Conservation (phyloP, 2,113 vertebrate species). For the Lepidothrix coronata region DNA sequence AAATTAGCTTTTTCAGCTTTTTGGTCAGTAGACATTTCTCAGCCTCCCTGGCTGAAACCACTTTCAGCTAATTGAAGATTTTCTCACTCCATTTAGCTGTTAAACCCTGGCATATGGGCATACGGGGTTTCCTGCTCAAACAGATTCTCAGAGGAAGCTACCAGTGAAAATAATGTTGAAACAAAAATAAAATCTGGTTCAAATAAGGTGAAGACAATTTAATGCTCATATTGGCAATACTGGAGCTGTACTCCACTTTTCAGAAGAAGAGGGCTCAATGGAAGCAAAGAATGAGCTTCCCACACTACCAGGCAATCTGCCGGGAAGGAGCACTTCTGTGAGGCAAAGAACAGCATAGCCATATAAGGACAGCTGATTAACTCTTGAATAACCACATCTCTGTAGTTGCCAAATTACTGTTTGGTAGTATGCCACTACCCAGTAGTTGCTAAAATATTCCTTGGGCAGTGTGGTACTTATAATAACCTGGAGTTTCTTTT, state of each 20-base stretch:
- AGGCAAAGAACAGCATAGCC: background rate
- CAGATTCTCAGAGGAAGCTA: background rate
- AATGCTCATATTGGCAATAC: background rate
- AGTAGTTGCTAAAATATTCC: background rate
- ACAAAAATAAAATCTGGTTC: background rate
- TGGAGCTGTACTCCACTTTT: background rate
- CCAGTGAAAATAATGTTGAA: background rate
- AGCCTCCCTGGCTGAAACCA: background rate
- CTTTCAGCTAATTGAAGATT: slow-evolving; percentile 54
- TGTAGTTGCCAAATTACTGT: background rate
- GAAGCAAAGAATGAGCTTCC: background rate
- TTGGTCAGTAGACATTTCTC: background rate
- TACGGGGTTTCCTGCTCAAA: background rate
- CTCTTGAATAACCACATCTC: background rate
- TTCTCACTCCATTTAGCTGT: slow-evolving; percentile 42
- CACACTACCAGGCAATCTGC: background rate
- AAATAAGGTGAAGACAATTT: background rate
- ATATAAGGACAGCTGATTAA: background rate
- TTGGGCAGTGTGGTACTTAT: background rate
- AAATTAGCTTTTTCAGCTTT: slow-evolving; percentile 1
- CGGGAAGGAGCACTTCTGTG: background rate
- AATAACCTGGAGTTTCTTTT: background rate
- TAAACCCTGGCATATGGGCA: slow-evolving; percentile 30
- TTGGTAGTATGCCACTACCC: background rate
- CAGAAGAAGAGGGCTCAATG: background rate